Conservation (phyloP, 1,140 invertebrate species). For the Neodiprion pinetum region DNA sequence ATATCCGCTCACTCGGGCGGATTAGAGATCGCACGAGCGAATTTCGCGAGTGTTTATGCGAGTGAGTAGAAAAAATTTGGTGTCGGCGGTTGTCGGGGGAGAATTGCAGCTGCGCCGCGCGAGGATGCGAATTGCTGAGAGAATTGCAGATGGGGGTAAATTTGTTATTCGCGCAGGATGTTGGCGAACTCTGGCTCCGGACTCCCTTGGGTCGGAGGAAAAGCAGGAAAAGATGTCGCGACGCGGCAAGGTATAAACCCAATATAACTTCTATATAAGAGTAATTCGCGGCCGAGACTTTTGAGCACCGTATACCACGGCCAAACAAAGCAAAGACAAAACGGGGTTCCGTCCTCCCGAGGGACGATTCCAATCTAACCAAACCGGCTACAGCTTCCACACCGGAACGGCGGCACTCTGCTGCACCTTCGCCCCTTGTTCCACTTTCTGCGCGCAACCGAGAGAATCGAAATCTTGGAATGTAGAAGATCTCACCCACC, state of each 20-base stretch:
- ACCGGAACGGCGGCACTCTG: background rate
- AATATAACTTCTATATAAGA: conserved; percentile 3
- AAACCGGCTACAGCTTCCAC: background rate
- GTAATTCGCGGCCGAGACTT: background rate
- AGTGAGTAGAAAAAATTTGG: no score
- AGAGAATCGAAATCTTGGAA: no score
- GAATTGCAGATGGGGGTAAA: background rate
- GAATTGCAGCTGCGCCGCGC: no score
- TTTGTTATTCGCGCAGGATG: background rate
- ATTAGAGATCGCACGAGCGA: no score
- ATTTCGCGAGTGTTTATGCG: no score
- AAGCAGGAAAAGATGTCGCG: background rate
- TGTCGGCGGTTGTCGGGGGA: no score
- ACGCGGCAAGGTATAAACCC: background rate
- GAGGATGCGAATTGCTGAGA: no score
- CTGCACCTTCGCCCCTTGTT: background rate
- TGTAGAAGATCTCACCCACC: conserved; percentile 58
- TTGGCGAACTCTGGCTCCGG: background rate
- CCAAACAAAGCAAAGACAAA: background rate
- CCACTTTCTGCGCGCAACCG: background rate
- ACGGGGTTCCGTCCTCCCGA: background rate
- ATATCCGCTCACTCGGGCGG: no score
- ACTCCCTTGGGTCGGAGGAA: background rate
- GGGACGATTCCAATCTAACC: background rate
- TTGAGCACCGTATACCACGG: background rate